Conservation (phyloP, 2,797 vertebrate species). For the Triplophysa yarkandensis region DNA sequence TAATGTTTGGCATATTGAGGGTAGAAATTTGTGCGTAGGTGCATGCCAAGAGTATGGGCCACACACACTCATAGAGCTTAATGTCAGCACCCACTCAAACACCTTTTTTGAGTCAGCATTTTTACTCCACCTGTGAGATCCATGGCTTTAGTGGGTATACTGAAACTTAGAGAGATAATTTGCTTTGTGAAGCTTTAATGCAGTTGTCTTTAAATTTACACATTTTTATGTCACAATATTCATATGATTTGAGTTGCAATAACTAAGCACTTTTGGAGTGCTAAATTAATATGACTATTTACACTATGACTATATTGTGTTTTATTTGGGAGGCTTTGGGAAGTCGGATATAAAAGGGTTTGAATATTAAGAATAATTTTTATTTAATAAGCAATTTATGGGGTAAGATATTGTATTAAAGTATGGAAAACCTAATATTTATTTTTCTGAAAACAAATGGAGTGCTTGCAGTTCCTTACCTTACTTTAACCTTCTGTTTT, state of each 20-base stretch:
- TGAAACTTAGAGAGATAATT: neutral
- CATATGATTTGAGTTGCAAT: neutral
- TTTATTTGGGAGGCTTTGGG: neutral
- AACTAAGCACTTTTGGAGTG: neutral
- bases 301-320: neutral
- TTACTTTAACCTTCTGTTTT: neutral
- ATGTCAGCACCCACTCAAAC: slow-evolving; percentile 38
- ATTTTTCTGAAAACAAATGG: neutral
- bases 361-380: neutral
- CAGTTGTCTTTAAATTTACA: neutral
- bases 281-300: neutral
- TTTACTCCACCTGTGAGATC: neutral
- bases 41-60: slow-evolving; percentile 1
- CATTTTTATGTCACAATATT: neutral
- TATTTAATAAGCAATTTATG: neutral
- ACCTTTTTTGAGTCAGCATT: slow-evolving; percentile 3
- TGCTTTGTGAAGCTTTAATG: neutral
- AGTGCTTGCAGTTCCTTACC: neutral
- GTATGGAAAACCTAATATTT: no score
- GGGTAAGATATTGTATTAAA: no score
- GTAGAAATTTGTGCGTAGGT: slow-evolving; percentile 11
- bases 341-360: neutral
- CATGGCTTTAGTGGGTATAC: neutral
- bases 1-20: slow-evolving; percentile 58
- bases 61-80: slow-evolving; percentile 15